Base-by-base conservation (phyloP, 2,888 invertebrate genomes). In the Globia sparganii region DNA sequence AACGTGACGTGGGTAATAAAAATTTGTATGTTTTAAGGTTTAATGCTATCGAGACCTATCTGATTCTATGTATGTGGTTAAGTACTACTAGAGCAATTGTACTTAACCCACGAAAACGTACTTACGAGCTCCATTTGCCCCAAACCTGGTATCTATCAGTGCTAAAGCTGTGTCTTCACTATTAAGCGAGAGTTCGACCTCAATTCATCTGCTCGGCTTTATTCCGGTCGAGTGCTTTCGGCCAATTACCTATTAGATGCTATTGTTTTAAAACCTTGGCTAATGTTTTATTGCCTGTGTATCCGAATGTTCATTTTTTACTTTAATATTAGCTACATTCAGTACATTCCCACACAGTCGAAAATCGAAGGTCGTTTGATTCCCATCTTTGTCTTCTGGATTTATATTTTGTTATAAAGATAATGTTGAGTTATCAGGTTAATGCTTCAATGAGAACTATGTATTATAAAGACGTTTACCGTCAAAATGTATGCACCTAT, bases 211-310 rank as follows among this genome's bases (percentile, higher is more conserved):
- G 61, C 75, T 66, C 28, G 40, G 40, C 40, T 83, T 34, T 84
- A 61, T 83, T 70, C 46, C 59, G 28, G 61, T 58, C 37, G 66
- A 71, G 53, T 73, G 56, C 56, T 71, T 71, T 74, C 28, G 31
- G 69, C 59, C 64, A 73, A 70, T 74, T 83, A 78, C 15, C 34
- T 78, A 83, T 70, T 66, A 72, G 31, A 43, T 37, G 43, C 84
- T 78, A 83, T 83, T 69, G 84, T 83, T 73, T 73, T 79, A 43
- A 73, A 83, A 71, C 81, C 81, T 81, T 79, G 84, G 46, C 58
- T 21, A 53, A 18, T 72, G 53, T 72, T 72, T 83, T 83, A 83
- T 83, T 69, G 68, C 61, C 31, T 65, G 46, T 65, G 34, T 66
- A 34, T 56, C 65, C 49, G 5, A 43, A 37, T 53, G 65, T 53